Percentiles rank a stretch among this genome's conserved stretches.
Evolutionary conservation across 2,888 invertebrate genomes (phyloP).

Genomic region (Gryllus longicercus): DNA sequence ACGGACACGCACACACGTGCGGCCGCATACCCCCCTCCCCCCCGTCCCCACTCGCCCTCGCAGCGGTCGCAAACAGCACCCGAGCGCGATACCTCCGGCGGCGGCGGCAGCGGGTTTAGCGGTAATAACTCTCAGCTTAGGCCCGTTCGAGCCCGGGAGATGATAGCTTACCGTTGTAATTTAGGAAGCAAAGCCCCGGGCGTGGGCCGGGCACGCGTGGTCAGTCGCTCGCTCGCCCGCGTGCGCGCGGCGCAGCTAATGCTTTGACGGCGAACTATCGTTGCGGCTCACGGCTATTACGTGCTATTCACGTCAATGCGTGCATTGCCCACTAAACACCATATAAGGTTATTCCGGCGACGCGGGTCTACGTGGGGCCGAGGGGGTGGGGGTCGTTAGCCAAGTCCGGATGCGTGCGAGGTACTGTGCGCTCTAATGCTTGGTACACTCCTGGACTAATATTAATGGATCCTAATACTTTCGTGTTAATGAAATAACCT

Average conservation of each 20-base stretch:
- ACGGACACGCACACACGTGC: no score
- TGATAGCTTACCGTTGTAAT: conserved; percentile 11
- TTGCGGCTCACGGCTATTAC: background rate
- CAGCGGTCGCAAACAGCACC: no score
- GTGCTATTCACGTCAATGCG: conserved; percentile 11
- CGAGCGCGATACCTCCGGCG: no score
- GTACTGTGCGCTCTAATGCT: no score
- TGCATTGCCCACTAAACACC: conserved; percentile 10
- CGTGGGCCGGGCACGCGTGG: background rate
- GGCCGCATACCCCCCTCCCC: no score
- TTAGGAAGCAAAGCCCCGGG: background rate
- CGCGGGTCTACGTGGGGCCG: background rate
- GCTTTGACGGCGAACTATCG: conserved; percentile 11
- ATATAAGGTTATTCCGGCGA: background rate
- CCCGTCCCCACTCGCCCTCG: no score
- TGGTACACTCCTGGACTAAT: no score
- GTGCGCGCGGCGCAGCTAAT: background rate
- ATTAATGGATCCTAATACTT: no score
- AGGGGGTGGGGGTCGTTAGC: background rate
- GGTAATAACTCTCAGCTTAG: conserved; percentile 3
- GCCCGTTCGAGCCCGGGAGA: background rate
- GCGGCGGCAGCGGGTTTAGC: background rate
- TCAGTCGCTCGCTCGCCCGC: background rate
- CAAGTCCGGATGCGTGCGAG: no score
- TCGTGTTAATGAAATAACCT: no score